Conservation (phyloP, 64 coral and sea anemone genomes). For the Trachythela sp. region DNA sequence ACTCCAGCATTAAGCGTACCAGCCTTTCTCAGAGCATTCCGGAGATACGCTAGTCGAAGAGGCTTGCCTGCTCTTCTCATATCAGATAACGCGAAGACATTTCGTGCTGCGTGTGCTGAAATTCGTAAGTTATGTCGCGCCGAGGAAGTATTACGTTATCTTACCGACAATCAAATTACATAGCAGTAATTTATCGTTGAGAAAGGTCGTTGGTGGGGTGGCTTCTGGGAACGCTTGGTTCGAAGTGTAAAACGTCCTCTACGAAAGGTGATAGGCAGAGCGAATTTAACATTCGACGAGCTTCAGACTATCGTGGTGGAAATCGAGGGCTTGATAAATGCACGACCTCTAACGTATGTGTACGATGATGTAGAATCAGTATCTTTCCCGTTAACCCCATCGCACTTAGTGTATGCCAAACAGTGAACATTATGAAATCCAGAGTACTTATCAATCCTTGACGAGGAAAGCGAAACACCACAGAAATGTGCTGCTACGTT, state of each 20-base stretch:
- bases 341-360: constrained; percentile 57
- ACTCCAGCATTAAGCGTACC: no score
- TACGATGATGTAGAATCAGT: constrained; percentile 28
- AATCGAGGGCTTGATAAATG: constrained; percentile 55
- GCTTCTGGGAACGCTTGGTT: no score
- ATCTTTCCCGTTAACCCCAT: constrained; percentile 28
- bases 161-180: constrained; percentile 8
- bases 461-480: constrained; percentile 5
- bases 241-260: no score
- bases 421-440: constrained; percentile 15
- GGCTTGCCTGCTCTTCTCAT: no score
- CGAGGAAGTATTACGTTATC: constrained; percentile 5
- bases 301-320: constrained; percentile 40
- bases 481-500: not conserved
- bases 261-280: no score
- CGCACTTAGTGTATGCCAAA: constrained; percentile 15
- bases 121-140: constrained; percentile 8
- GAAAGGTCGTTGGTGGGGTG: constrained; percentile 47
- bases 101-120: constrained; percentile 15
- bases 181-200: constrained; percentile 53
- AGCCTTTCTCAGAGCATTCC: no score
- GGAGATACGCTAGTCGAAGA: no score
- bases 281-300: constrained; percentile 37
- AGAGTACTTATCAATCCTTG: not conserved
- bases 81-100: constrained; percentile 8